These are phyloP conservation scores for Trypoxylus dichotomus DNA, from an alignment of 1,140 invertebrate species.

Conservation along the genomic window DNA sequence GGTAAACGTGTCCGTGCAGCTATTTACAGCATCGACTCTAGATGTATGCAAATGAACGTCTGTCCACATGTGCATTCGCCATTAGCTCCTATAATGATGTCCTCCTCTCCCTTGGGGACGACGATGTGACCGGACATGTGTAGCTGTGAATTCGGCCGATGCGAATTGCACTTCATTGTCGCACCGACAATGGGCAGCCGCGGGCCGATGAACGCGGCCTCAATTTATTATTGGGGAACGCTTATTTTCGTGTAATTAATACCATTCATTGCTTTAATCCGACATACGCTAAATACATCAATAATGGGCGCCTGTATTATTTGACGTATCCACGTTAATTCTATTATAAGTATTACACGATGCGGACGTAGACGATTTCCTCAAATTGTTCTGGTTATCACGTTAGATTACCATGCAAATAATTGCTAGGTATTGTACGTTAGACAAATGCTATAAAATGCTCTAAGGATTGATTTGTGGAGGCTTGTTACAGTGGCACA, in stretches of 20 bases:
- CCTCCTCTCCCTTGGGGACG: slow-evolving; percentile 14
- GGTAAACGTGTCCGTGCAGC: not conserved
- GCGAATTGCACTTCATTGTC: slow-evolving; percentile 33
- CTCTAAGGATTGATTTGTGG: too few species aligned
- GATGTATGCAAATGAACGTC: slow-evolving; percentile 15
- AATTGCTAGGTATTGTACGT: too few species aligned
- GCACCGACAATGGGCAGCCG: slow-evolving; percentile 32
- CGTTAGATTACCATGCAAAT: too few species aligned
- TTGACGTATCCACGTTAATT: too few species aligned
- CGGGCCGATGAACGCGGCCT: not conserved
- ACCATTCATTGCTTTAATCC: not conserved
- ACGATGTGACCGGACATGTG: slow-evolving; percentile 12
- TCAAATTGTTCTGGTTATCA: too few species aligned
- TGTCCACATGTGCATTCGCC: slow-evolving; percentile 2
- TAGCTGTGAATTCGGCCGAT: slow-evolving; percentile 30
- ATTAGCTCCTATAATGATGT: not conserved
- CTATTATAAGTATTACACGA: too few species aligned
- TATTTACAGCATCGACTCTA: slow-evolving; percentile 27
- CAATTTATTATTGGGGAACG: slow-evolving; percentile 1
- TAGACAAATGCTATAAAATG: too few species aligned
- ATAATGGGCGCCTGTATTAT: not conserved
- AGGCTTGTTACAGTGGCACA: too few species aligned
- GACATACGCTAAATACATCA: not conserved
- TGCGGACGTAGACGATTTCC: too few species aligned
- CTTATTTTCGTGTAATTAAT: slow-evolving; percentile 3